phyloP scores from a whole-genome alignment of 2,888 invertebrate species.

The Tiphia femorata region DNA sequence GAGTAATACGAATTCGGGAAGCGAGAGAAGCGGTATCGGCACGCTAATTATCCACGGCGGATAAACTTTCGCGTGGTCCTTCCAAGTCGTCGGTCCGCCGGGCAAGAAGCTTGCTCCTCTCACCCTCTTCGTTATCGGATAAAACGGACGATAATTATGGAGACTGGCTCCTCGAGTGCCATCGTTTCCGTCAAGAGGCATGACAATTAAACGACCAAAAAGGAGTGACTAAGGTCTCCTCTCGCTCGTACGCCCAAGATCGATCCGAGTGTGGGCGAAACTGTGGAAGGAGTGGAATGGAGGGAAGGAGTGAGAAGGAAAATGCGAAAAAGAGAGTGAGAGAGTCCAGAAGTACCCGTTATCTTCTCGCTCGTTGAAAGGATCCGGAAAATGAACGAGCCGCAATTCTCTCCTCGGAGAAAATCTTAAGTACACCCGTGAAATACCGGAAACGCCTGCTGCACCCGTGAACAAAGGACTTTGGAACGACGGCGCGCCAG shows the following conservation, averaged over 20 bases:
- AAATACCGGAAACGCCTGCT: constrained; percentile 4
- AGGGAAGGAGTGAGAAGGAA: neutral
- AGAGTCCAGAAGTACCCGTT: neutral
- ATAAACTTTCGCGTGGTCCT: no score
- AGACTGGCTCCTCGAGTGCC: neutral
- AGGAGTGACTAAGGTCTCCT: neutral
- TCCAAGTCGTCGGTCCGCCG: no score
- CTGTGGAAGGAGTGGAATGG: no score
- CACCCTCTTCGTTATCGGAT: neutral
- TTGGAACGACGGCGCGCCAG: neutral
- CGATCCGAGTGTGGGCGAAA: no score
- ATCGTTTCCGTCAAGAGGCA: neutral
- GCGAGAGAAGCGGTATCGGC: no score
- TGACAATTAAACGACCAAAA: neutral
- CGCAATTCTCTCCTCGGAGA: neutral
- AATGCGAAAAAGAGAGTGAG: neutral
- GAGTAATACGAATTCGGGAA: no score
- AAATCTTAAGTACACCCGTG: constrained; percentile 5
- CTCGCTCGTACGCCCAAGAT: no score
- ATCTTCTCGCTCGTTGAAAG: constrained; percentile 1
- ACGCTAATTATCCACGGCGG: no score
- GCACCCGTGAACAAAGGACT: constrained; percentile 14
- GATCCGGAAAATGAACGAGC: constrained; percentile 15
- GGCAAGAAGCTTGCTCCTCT: neutral
- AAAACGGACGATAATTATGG: neutral